phyloP scores from a whole-genome alignment of 2,113 vertebrate species.

The Neotoma lepida region DNA sequence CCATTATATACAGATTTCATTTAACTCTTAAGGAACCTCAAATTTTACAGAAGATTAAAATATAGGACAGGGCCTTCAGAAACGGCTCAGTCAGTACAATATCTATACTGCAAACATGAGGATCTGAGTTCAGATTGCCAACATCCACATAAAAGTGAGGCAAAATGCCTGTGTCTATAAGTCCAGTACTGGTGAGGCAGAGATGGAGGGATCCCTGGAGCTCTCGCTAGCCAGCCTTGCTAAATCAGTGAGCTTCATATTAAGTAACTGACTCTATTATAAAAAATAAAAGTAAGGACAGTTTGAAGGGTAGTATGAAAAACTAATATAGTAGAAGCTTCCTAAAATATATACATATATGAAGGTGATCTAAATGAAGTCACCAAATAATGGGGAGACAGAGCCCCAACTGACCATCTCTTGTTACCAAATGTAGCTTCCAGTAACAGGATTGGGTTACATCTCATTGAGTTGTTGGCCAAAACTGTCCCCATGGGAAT shows the following conservation, averaged over 20 bases:
- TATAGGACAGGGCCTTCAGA: background rate
- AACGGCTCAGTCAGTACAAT: background rate
- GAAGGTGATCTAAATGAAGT: background rate
- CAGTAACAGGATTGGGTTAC: background rate
- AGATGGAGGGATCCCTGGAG: background rate
- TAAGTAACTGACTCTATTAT: background rate
- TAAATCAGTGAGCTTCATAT: background rate
- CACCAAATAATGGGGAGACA: background rate
- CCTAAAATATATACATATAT: background rate
- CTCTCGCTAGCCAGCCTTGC: no score
- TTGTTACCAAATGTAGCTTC: background rate
- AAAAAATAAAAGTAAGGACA: background rate
- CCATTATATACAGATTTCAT: background rate
- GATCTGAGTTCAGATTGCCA: background rate
- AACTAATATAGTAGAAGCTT: background rate
- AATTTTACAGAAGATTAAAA: constrained; percentile 15
- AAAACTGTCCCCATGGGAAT: background rate
- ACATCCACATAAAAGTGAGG: background rate
- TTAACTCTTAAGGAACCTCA: background rate
- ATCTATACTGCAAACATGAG: background rate
- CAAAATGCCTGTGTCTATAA: background rate
- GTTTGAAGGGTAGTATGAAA: background rate
- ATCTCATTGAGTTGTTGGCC: background rate
- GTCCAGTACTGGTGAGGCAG: background rate
- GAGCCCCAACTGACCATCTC: background rate